Percentiles rank a stretch among this genome's conserved stretches.
Conservation (phyloP, 2,888 invertebrate species). For the Andrena flavipes region DNA sequence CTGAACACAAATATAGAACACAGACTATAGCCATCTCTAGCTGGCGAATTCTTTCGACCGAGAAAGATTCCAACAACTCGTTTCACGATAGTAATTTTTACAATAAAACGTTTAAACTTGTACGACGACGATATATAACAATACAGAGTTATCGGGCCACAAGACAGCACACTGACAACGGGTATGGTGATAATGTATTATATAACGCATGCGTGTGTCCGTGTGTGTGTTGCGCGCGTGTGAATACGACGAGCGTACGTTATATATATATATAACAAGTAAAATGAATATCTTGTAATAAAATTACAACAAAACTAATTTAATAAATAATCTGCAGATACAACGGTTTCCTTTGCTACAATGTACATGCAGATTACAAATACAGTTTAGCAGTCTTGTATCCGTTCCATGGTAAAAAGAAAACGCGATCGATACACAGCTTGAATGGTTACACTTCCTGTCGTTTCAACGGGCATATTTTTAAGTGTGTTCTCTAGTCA, state of each 20-base stretch:
- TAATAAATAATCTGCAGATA: constrained; percentile 75
- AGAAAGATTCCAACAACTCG: constrained; percentile 25
- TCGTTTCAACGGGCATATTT: constrained; percentile 48
- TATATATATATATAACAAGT: constrained; percentile 66
- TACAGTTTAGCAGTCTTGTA: constrained; percentile 63
- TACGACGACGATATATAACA: constrained; percentile 35
- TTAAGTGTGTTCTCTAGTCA: constrained; percentile 66
- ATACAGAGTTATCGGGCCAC: constrained; percentile 40
- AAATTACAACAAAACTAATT: constrained; percentile 76
- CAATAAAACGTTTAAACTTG: constrained; percentile 21
- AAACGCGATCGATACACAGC: constrained; percentile 40
- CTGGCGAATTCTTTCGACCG: background rate
- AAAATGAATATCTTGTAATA: constrained; percentile 79
- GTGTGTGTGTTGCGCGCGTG: constrained; percentile 63
- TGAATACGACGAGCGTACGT: constrained; percentile 52
- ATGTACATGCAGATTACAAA: constrained; percentile 65
- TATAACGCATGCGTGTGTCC: constrained; percentile 57
- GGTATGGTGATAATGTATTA: constrained; percentile 55
- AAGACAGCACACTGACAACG: constrained; percentile 41
- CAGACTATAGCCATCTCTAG: constrained; percentile 18
- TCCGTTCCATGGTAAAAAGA: constrained; percentile 53
- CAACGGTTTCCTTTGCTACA: constrained; percentile 58
- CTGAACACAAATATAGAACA: constrained; percentile 35
- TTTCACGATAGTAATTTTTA: constrained; percentile 36
- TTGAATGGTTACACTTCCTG: constrained; percentile 37